These are phyloP conservation scores for Sylvilagus bachmani DNA, from an alignment of 2,113 vertebrate genomes.

Conservation along the genomic window DNA sequence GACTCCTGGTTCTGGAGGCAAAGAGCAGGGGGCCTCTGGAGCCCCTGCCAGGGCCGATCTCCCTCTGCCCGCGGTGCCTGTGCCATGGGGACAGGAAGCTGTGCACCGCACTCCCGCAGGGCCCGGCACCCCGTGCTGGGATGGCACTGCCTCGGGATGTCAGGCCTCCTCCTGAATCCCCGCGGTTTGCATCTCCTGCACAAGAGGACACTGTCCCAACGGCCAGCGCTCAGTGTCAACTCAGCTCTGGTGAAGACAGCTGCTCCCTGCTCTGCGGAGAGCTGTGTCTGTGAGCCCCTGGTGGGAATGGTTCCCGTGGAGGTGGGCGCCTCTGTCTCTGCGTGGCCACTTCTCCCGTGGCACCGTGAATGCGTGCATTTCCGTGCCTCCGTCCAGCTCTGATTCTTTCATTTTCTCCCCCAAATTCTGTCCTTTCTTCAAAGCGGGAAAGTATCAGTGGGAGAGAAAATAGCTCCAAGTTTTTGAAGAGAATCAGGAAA, in stretches of 20 bases:
- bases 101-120: not conserved
- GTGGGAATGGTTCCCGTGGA: not conserved
- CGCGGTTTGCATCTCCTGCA: slow-evolving; percentile 15
- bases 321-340: not conserved
- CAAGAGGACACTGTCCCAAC: not conserved
- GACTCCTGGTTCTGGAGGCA: not conserved
- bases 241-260: slow-evolving; percentile 30
- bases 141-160: not conserved
- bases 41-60: not conserved
- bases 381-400: slow-evolving; percentile 21
- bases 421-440: not conserved
- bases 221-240: slow-evolving; percentile 50
- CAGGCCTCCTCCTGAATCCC: not conserved
- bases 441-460: not conserved
- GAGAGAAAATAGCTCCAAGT: not conserved
- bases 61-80: not conserved
- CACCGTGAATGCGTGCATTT: not conserved
- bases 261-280: not conserved
- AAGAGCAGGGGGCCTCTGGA: not conserved
- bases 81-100: not conserved
- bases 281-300: not conserved
- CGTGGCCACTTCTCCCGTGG: not conserved
- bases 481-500: slow-evolving; percentile 8
- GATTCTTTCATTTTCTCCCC: slow-evolving; percentile 6
- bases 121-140: not conserved